Evolutionary conservation across 2,113 vertebrate species (phyloP), one percentile per base, ranked within the genome.

Genomic region (Xiphophorus maculatus): DNA sequence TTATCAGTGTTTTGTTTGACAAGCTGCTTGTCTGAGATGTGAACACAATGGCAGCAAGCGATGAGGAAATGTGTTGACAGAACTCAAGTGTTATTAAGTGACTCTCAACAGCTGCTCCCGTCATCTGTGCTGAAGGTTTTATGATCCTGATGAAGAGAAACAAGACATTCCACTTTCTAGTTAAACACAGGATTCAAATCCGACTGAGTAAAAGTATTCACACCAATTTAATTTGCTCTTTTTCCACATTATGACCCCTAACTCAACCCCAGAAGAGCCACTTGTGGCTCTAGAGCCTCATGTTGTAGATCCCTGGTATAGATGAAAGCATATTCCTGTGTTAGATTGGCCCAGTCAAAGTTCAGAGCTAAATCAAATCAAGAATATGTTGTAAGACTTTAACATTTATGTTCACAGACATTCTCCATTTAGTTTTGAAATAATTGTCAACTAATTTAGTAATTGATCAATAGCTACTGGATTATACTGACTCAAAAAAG

Each of bases 1-100:
- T 11, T 1, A 1, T 60, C 69, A 80, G n/a, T 79, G 79, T 71
- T 84, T 79, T 48, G 75, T 44, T 81, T 79, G 78, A 76, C 64
- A 35, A 58, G 44, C 4, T 30, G 32, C 4, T 35, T 62, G 58
- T 65, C 66, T 37, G 69, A 63, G 63, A 73, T 29, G 0, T 40
- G 29, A 74, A 32, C 13, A 12, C 54, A 27, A 65, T 51, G 58
- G 75, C 40, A 40, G 69, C 62, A 33, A 44, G 63, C 60, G 11
- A 37, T 54, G 12, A 70, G 73, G 64, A 75, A 61, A 48, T 12
- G 63, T 22, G 63, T n/a, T 29, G 35, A 75, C 64, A 44, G 63
- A 67, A 51, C 40, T 61, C 4, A 42, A 62, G 69, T 25, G 17
- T 68, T 48, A 76, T 67, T 42, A 27, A 78, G 75, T 28, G 74